Evolutionary conservation across 2,888 invertebrate genomes (phyloP).

Genomic region (Pachliopta kotzebuea): DNA sequence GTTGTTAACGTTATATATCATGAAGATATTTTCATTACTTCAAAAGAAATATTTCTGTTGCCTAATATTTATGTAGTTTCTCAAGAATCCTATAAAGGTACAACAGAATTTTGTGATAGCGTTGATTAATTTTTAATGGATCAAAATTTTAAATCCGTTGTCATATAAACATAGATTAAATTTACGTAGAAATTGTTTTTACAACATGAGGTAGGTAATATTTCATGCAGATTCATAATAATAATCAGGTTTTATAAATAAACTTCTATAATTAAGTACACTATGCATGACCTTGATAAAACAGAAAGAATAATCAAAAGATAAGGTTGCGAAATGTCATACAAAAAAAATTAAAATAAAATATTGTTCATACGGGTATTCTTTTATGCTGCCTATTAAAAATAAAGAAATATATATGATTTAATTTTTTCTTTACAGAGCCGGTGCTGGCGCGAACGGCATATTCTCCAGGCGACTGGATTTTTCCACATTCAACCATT

Average conservation of each 20-base stretch:
- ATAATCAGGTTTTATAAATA: background rate
- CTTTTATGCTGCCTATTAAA: no score
- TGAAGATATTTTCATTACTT: background rate
- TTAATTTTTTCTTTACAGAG: conserved; percentile 82
- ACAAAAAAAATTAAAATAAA: background rate
- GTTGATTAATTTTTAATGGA: no score
- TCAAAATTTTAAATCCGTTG: no score
- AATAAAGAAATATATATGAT: background rate
- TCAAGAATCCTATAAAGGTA: no score
- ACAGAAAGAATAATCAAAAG: background rate
- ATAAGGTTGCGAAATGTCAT: background rate
- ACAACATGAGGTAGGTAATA: no score
- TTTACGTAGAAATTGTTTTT: no score
- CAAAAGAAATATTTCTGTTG: no score
- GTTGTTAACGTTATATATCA: background rate
- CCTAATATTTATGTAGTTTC: no score
- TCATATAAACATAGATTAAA: no score
- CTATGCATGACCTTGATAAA: background rate
- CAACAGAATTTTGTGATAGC: no score
- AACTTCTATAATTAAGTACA: background rate
- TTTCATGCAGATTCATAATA: no score
- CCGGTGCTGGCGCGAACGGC: conserved; percentile 93
- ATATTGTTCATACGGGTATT: no score
- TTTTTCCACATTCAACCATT: conserved; percentile 95
- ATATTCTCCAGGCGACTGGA: conserved; percentile 96